These are phyloP conservation scores for Malacoraja senta DNA, from an alignment of 2,797 vertebrate species.

Conservation along the genomic window DNA sequence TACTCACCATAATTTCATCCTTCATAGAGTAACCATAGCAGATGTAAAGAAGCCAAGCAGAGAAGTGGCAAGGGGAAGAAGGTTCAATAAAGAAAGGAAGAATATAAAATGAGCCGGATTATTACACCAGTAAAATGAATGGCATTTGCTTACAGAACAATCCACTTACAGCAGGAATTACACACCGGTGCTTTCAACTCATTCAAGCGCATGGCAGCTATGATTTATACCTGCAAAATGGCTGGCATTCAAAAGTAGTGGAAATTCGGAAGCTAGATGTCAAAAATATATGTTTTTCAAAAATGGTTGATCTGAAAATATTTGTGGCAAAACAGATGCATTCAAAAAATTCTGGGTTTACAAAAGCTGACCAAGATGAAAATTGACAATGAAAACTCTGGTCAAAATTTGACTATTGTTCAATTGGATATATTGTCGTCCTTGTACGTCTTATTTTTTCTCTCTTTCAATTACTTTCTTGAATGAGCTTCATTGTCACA, in stretches of 20 bases:
- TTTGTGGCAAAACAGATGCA: not conserved
- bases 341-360: not conserved
- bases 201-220: not conserved
- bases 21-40: constrained; percentile 76
- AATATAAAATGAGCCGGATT: constrained; percentile 39
- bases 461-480: not conserved
- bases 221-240: too few relatives aligned
- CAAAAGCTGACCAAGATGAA: not conserved
- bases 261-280: not conserved
- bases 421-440: not conserved
- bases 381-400: not conserved
- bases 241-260: not conserved
- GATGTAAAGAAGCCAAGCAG: constrained; percentile 69
- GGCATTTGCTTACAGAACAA: constrained; percentile 29
- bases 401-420: not conserved
- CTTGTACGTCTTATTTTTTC: not conserved
- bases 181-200: not conserved
- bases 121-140: constrained; percentile 28
- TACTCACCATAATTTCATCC: constrained; percentile 99
- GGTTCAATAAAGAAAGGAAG: constrained; percentile 61
- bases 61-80: constrained; percentile 66
- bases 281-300: not conserved
- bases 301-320: not conserved
- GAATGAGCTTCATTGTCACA: constrained; percentile 27
- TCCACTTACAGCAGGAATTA: constrained; percentile 24